phyloP scores from a whole-genome alignment of 1,140 invertebrate genomes.

The Heliconius congener region DNA sequence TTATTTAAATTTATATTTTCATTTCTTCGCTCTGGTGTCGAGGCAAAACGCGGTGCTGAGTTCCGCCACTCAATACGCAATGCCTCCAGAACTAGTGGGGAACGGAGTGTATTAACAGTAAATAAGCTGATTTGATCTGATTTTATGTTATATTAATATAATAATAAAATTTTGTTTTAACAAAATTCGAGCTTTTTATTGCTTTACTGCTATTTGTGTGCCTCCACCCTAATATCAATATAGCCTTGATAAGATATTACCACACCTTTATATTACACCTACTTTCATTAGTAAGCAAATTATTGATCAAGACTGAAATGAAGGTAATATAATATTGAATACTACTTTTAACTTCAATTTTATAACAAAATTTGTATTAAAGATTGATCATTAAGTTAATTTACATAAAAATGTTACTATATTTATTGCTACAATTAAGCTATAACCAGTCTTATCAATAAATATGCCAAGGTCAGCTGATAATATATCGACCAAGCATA shows the following conservation, averaged over 20 bases:
- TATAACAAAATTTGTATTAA: not conserved
- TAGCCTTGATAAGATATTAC: constrained; percentile 13
- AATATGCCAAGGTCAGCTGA: constrained; percentile 30
- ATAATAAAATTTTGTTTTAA: not conserved
- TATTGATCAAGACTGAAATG: not conserved
- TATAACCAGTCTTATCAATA: constrained; percentile 14
- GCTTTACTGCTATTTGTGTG: not conserved
- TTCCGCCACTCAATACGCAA: too few relatives aligned
- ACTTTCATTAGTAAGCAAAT: constrained; percentile 4
- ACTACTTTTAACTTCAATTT: not conserved
- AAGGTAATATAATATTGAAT: not conserved
- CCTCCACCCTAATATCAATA: not conserved
- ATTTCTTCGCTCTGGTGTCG: too few relatives aligned
- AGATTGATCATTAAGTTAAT: not conserved
- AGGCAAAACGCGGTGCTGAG: too few relatives aligned
- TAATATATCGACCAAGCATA: not conserved
- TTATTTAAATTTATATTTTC: too few relatives aligned
- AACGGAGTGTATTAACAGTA: too few relatives aligned
- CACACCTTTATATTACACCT: constrained; percentile 10
- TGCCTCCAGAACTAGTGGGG: too few relatives aligned
- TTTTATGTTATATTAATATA: not conserved
- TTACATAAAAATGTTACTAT: not conserved
- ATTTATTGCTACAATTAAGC: constrained; percentile 15
- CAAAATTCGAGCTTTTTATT: not conserved
- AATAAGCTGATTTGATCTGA: too few relatives aligned